phyloP scores from a whole-genome alignment of 2,888 invertebrate genomes.

The Epistrophe eligans region DNA sequence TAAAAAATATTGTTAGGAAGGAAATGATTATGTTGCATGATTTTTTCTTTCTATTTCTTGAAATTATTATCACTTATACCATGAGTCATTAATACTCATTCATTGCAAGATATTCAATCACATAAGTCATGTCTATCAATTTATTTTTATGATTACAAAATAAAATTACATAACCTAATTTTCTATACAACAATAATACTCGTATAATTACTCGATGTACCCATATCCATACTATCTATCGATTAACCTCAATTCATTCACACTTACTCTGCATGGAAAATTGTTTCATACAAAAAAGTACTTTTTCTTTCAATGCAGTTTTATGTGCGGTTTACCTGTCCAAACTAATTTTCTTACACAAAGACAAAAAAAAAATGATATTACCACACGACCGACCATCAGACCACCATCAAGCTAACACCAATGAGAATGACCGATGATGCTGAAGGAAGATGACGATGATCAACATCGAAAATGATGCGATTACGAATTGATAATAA shows the following conservation, averaged over 20 bases:
- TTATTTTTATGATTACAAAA: constrained; percentile 9
- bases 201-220: not conserved
- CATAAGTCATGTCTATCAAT: constrained; percentile 13
- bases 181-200: not conserved
- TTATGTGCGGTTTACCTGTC: constrained; percentile 34
- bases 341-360: constrained; percentile 26
- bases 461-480: constrained; percentile 40
- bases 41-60: not conserved
- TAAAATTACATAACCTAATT: not conserved
- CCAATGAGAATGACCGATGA: constrained; percentile 30
- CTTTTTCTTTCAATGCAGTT: constrained; percentile 23
- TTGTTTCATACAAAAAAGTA: not conserved
- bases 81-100: not conserved
- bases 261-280: constrained; percentile 9
- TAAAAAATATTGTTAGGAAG: not conserved
- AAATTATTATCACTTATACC: not conserved
- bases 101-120: constrained; percentile 21
- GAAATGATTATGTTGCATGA: not conserved
- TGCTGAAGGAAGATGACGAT: constrained; percentile 16
- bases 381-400: constrained; percentile 37
- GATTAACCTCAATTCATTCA: constrained; percentile 38
- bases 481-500: constrained; percentile 39
- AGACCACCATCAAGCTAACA: not conserved
- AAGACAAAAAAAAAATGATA: constrained; percentile 42
- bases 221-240: constrained; percentile 20